Conservation (phyloP, 2,797 vertebrate species). For the Gallinago solitaria region DNA sequence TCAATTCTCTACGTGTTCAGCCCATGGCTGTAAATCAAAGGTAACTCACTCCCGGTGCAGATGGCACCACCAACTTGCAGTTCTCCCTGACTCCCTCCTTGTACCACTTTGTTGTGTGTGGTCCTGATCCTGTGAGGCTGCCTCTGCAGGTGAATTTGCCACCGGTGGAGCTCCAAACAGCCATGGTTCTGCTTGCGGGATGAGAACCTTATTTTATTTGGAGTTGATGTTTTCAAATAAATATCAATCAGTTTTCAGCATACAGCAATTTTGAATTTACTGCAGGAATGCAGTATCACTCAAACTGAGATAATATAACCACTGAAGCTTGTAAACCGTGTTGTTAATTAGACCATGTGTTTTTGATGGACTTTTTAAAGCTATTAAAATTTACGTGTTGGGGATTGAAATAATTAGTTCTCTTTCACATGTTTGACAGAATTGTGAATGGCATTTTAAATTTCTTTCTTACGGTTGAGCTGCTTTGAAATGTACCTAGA, state of each 20-base stretch:
- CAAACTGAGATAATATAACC: constrained; percentile 18
- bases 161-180: not conserved
- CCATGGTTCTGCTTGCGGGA: not conserved
- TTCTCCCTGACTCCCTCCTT: not conserved
- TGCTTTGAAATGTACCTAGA: constrained; percentile 16
- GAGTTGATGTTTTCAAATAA: constrained; percentile 11
- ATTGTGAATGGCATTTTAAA: constrained; percentile 29
- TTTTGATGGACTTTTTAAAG: constrained; percentile 49
- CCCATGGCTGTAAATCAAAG: not conserved
- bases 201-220: not conserved
- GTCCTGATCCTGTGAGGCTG: not conserved
- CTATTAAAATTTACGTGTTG: constrained; percentile 27
- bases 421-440: constrained; percentile 43
- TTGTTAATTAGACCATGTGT: constrained; percentile 50
- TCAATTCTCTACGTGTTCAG: not conserved
- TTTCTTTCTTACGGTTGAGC: not conserved
- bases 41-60: not conserved
- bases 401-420: constrained; percentile 41
- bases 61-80: not conserved
- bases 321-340: constrained; percentile 30
- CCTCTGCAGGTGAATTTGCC: not conserved
- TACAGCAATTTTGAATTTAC: constrained; percentile 1
- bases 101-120: not conserved
- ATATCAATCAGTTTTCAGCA: not conserved
- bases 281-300: not conserved